Conservation (phyloP, 2,888 invertebrate species). For the Meiosimyza decipiens region DNA sequence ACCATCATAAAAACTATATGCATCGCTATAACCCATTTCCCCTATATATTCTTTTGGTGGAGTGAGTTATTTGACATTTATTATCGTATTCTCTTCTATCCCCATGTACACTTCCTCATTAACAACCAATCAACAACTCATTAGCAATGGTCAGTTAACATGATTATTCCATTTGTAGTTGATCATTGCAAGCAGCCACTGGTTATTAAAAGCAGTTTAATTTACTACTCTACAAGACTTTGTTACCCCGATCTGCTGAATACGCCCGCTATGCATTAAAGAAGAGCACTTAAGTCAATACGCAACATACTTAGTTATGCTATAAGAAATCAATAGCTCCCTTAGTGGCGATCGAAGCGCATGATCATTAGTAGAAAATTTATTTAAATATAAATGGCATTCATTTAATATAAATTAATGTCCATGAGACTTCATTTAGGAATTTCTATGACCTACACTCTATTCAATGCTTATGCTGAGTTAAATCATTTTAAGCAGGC, state of each 20-base stretch:
- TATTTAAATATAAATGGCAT: constrained; percentile 12
- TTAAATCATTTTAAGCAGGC: too few relatives aligned
- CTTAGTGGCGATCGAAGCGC: background rate
- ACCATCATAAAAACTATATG: too few relatives aligned
- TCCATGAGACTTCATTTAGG: too few relatives aligned
- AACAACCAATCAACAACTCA: constrained; percentile 29
- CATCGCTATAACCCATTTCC: too few relatives aligned
- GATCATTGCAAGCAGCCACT: background rate
- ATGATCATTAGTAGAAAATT: constrained; percentile 4
- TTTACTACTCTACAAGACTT: background rate
- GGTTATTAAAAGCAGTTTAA: background rate
- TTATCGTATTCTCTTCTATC: too few relatives aligned
- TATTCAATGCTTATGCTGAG: too few relatives aligned
- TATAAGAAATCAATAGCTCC: too few relatives aligned
- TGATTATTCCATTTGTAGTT: constrained; percentile 20
- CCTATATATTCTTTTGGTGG: too few relatives aligned
- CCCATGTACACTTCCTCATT: background rate
- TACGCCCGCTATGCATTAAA: background rate
- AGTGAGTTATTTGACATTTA: too few relatives aligned
- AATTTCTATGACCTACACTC: too few relatives aligned
- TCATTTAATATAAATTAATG: background rate
- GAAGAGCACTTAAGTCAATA: background rate
- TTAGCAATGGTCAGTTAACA: constrained; percentile 35
- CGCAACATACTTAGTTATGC: background rate
- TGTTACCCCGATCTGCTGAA: background rate